phyloP scores from a whole-genome alignment of 2,113 vertebrate species.

The Onychostoma macrolepis region DNA sequence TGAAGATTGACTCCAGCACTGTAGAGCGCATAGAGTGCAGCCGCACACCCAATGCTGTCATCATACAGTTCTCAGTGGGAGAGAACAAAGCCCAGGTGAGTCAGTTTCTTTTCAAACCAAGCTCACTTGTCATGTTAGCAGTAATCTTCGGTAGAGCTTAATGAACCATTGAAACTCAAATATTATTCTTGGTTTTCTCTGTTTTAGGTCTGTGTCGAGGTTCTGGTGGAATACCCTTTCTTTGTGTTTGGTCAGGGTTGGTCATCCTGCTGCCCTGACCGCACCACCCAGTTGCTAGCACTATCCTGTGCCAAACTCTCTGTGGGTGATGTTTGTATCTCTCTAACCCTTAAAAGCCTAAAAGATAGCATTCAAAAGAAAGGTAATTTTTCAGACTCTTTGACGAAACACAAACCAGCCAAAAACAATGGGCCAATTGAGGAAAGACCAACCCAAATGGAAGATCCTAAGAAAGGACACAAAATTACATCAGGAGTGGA shows the following conservation, averaged over 20 bases:
- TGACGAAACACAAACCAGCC: constrained; percentile 70
- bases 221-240: constrained; percentile 98
- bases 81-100: constrained; percentile 97
- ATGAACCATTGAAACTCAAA: neutral
- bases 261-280: constrained; percentile 96
- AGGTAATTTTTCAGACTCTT: constrained; percentile 59
- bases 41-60: constrained; percentile 88
- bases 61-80: constrained; percentile 96
- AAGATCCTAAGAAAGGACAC: constrained; percentile 69
- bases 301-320: constrained; percentile 97
- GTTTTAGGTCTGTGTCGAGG: constrained; percentile 94
- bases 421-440: constrained; percentile 74
- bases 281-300: constrained; percentile 96
- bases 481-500: constrained; percentile 79
- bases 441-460: constrained; percentile 65
- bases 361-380: constrained; percentile 83
- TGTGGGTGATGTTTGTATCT: constrained; percentile 98
- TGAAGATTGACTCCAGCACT: constrained; percentile 94
- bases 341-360: constrained; percentile 92
- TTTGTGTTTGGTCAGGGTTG: constrained; percentile 99
- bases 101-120: neutral
- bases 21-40: constrained; percentile 94
- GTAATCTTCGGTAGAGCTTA: neutral
- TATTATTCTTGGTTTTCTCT: constrained; percentile 37
- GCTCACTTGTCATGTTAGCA: neutral